Evolutionary conservation across 2,113 vertebrate genomes (phyloP).

Genomic region (Cairina moschata): DNA sequence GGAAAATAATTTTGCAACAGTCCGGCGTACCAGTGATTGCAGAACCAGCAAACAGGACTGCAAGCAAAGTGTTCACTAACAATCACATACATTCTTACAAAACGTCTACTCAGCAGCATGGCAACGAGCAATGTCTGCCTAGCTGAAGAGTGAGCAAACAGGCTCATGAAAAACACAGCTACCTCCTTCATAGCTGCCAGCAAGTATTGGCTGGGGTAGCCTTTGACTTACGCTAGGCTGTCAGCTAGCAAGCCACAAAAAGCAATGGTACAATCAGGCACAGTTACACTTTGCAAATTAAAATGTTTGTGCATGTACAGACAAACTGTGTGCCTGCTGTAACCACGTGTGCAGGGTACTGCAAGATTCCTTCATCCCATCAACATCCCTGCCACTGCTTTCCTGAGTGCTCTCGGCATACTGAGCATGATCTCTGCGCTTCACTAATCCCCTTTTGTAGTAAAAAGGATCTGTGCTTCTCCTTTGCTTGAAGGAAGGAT

Average conservation of each 20-base stretch:
- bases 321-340: background rate
- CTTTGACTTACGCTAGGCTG: background rate
- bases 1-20: background rate
- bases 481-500: background rate
- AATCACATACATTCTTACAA: background rate
- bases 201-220: rapidly evolving
- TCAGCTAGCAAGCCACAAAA: background rate
- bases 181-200: background rate
- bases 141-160: background rate
- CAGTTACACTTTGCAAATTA: background rate
- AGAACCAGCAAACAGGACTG: background rate
- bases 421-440: background rate
- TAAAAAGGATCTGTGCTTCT: background rate
- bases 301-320: background rate
- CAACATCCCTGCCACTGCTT: background rate
- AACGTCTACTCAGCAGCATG: rapidly evolving
- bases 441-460: background rate
- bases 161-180: background rate
- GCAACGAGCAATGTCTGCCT: background rate
- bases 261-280: background rate
- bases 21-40: background rate
- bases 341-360: rapidly evolving
- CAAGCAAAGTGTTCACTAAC: background rate
- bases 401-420: background rate
- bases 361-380: background rate